Evolutionary conservation across 2,888 invertebrate species (phyloP).

Genomic region (Microplitis deprimator): DNA sequence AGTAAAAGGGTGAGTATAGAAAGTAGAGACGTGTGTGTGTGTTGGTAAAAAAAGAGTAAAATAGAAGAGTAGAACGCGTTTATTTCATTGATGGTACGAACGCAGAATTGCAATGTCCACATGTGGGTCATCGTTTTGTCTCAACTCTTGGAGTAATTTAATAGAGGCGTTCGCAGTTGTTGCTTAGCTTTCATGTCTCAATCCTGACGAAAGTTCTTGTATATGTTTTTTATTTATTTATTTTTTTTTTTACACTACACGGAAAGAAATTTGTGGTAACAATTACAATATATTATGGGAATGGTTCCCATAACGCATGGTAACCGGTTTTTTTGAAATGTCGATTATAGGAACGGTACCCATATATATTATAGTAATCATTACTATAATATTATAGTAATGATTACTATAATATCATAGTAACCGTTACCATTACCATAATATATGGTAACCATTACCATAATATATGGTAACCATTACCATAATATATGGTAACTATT

Average conservation of each 20-base stretch:
- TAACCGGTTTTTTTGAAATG: no score
- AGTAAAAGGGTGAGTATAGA: conserved; percentile 22
- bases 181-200: neutral
- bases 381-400: no score
- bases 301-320: no score
- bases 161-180: neutral
- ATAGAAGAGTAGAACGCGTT: conserved; percentile 45
- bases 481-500: no score
- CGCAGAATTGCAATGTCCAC: conserved; percentile 56
- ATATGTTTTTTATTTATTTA: neutral
- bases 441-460: no score
- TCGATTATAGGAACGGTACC: no score
- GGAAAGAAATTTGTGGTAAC: no score
- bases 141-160: conserved; percentile 4
- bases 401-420: no score
- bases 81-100: conserved; percentile 58
- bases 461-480: no score
- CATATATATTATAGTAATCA: no score
- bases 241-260: neutral
- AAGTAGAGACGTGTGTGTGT: neutral
- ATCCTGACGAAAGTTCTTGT: neutral
- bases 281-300: no score
- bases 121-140: conserved; percentile 16
- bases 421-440: no score
- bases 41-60: conserved; percentile 8